These are phyloP conservation scores for Deroplatys truncata DNA, from an alignment of 2,888 invertebrate genomes.

Conservation along the genomic window DNA sequence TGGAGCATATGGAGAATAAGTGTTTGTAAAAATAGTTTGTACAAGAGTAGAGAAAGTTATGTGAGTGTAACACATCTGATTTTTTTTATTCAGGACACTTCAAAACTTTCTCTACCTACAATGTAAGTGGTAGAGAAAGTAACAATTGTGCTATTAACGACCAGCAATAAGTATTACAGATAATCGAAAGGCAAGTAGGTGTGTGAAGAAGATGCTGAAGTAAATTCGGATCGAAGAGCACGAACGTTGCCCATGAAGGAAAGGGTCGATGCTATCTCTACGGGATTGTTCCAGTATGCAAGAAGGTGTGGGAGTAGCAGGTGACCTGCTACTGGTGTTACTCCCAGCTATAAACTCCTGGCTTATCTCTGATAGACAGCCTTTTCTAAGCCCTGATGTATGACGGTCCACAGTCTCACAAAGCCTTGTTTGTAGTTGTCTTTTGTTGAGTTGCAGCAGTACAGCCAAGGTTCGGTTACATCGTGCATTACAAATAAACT, in stretches of 20 bases:
- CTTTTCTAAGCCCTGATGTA: slow-evolving; percentile 9
- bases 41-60: too few species aligned
- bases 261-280: background rate
- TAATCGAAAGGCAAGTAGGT: too few species aligned
- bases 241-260: background rate
- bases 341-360: background rate
- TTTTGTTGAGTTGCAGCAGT: background rate
- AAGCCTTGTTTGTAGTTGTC: background rate
- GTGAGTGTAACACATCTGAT: too few species aligned
- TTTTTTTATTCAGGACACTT: too few species aligned
- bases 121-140: too few species aligned
- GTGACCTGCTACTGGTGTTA: background rate
- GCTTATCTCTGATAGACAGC: slow-evolving; percentile 15
- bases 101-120: too few species aligned
- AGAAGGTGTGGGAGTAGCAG: background rate
- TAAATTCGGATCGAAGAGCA: background rate
- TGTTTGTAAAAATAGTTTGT: too few species aligned
- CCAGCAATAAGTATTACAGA: too few species aligned
- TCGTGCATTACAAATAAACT: background rate
- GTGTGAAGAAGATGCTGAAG: background rate
- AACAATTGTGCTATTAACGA: too few species aligned
- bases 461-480: background rate
- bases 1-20: too few species aligned
- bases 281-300: background rate
- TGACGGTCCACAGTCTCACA: background rate